A percentile compares a stretch with the other conserved stretches of the same genome.
Evolutionary conservation across 1,140 invertebrate genomes (phyloP).

Genomic region (Zaprionus gabonicus): DNA sequence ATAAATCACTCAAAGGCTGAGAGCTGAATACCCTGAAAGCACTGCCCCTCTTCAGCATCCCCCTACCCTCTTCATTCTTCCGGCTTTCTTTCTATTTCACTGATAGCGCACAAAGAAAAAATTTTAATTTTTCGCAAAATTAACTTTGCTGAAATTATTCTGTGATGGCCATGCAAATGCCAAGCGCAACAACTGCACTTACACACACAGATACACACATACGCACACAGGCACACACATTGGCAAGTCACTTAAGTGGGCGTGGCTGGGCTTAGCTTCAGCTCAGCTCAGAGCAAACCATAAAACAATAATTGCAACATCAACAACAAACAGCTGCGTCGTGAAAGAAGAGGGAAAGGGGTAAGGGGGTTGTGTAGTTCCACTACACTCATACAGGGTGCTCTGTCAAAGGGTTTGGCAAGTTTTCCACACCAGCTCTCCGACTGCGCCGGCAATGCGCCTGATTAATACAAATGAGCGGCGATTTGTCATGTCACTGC

Average conservation of each 20-base stretch:
- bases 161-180: constrained; percentile 67
- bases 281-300: constrained; percentile 40
- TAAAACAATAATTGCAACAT: constrained; percentile 83
- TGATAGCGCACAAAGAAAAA: constrained; percentile 46
- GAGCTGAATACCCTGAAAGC: neutral
- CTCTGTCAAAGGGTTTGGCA: constrained; percentile 44
- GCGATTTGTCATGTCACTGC: constrained; percentile 83
- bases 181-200: constrained; percentile 38
- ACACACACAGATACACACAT: constrained; percentile 15
- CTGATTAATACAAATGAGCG: constrained; percentile 83
- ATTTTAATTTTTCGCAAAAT: constrained; percentile 79
- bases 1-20: constrained; percentile 69
- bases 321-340: constrained; percentile 52
- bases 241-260: constrained; percentile 52
- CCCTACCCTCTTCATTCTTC: neutral
- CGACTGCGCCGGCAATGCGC: constrained; percentile 39
- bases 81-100: constrained; percentile 37
- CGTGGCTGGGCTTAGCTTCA: constrained; percentile 42
- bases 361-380: neutral
- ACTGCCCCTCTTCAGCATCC: neutral
- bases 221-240: constrained; percentile 10
- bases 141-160: constrained; percentile 73
- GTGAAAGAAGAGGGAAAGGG: neutral
- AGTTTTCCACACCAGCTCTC: constrained; percentile 18
- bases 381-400: constrained; percentile 3